These are phyloP conservation scores for Tenualosa thibaudeaui DNA, from an alignment of 2,797 vertebrate species.

Conservation along the genomic window DNA sequence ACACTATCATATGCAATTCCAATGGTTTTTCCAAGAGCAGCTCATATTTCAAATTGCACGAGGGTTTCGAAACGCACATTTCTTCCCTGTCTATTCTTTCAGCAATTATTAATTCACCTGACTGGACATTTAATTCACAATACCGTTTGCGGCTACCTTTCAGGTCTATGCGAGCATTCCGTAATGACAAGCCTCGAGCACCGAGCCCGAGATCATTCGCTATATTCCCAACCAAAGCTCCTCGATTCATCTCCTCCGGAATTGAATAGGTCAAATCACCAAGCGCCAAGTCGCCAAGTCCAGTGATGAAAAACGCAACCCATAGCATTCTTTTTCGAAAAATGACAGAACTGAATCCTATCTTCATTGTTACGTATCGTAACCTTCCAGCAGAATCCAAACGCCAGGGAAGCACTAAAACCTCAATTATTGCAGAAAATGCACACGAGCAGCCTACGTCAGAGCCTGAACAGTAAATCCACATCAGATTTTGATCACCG, in stretches of 20 bases:
- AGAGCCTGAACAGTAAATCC: neutral
- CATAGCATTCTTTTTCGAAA: neutral
- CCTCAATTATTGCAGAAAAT: too few species aligned
- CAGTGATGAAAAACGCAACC: neutral
- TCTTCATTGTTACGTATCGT: neutral
- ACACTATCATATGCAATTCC: neutral
- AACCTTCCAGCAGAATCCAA: neutral
- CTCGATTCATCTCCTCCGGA: slow-evolving; percentile 25
- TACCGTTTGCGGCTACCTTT: slow-evolving; percentile 16
- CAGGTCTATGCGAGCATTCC: neutral
- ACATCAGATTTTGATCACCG: neutral
- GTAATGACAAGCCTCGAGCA: neutral
- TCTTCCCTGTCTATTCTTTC: slow-evolving; percentile 13
- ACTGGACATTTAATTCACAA: slow-evolving; percentile 17
- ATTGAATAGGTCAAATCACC: slow-evolving; percentile 11
- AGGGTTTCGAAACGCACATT: neutral
- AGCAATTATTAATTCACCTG: neutral
- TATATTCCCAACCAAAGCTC: neutral
- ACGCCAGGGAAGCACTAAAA: too few species aligned
- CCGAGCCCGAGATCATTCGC: slow-evolving; percentile 23
- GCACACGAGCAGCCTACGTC: too few species aligned
- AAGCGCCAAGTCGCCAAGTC: neutral
- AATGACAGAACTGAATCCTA: neutral
- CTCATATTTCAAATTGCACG: neutral
- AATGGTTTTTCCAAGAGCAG: neutral